A percentile compares a stretch with the other conserved stretches of the same genome.
Conservation (phyloP, 2,797 vertebrate genomes). For the Takifugu rubripes region DNA sequence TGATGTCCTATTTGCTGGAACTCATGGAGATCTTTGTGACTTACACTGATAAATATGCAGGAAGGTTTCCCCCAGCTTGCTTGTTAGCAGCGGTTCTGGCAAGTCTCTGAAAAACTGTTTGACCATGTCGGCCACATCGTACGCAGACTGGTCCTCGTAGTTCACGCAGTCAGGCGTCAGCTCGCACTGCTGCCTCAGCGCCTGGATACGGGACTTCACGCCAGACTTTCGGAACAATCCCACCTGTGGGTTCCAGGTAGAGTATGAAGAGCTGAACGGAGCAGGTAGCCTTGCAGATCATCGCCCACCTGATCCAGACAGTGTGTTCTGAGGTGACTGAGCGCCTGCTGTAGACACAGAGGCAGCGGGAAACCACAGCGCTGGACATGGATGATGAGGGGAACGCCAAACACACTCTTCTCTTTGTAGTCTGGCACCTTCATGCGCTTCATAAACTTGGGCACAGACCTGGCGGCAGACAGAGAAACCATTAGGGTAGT, state of each 20-base stretch:
- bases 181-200: constrained; percentile 92
- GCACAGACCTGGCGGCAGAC: constrained; percentile 86
- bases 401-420: constrained; percentile 94
- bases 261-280: not conserved
- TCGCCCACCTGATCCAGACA: constrained; percentile 92
- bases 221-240: constrained; percentile 96
- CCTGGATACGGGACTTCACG: constrained; percentile 95
- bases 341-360: constrained; percentile 91
- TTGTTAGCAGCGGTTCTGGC: constrained; percentile 93
- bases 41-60: constrained; percentile 98
- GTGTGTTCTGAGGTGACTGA: constrained; percentile 85
- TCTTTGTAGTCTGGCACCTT: constrained; percentile 97
- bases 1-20: not conserved
- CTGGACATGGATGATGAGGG: constrained; percentile 94
- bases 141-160: constrained; percentile 94
- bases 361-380: constrained; percentile 95
- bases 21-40: constrained; percentile 28
- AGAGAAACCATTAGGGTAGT: constrained; percentile 42
- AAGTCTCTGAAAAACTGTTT: constrained; percentile 99
- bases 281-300: constrained; percentile 8
- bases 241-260: constrained; percentile 73
- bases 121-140: constrained; percentile 97
- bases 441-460: constrained; percentile 98
- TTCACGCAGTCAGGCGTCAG: constrained; percentile 83
- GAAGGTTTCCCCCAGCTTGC: constrained; percentile 95